Conservation (phyloP, 2,797 vertebrate species). For the Notolepis coatsorum region DNA sequence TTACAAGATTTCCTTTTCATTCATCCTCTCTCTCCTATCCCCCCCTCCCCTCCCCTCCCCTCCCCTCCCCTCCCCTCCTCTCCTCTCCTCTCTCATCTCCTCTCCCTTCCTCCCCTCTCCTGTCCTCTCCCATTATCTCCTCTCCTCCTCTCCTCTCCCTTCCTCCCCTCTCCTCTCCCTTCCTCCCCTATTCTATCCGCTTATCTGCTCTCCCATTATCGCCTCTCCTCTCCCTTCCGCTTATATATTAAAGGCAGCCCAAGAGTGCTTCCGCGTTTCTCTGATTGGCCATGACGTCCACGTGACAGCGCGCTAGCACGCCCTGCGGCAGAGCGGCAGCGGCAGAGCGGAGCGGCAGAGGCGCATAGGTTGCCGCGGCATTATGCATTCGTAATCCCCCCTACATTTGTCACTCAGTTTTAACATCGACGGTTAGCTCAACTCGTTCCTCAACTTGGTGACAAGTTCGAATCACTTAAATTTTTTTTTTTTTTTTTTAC, state of each 20-base stretch:
- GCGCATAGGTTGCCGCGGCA: too few species aligned
- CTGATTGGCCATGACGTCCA: too few species aligned
- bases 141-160: not conserved
- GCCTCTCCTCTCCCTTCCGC: not conserved
- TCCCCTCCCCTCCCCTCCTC: not conserved
- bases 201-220: not conserved
- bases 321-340: too few species aligned
- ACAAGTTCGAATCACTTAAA: too few species aligned
- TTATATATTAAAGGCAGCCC: too few species aligned
- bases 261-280: too few species aligned
- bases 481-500: too few species aligned
- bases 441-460: too few species aligned
- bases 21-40: slow-evolving; percentile 4
- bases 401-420: too few species aligned
- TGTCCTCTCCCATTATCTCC: not conserved
- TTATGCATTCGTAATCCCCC: too few species aligned
- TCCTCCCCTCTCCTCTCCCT: not conserved
- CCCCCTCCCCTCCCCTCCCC: not conserved
- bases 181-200: not conserved
- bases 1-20: slow-evolving; percentile 3
- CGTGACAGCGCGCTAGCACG: too few species aligned
- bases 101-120: slow-evolving; percentile 3
- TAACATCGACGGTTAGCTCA: too few species aligned
- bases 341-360: not conserved
- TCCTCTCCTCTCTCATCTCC: not conserved